Base-by-base conservation (phyloP, 2,113 vertebrate genomes). In the Catharus fuscescens region DNA sequence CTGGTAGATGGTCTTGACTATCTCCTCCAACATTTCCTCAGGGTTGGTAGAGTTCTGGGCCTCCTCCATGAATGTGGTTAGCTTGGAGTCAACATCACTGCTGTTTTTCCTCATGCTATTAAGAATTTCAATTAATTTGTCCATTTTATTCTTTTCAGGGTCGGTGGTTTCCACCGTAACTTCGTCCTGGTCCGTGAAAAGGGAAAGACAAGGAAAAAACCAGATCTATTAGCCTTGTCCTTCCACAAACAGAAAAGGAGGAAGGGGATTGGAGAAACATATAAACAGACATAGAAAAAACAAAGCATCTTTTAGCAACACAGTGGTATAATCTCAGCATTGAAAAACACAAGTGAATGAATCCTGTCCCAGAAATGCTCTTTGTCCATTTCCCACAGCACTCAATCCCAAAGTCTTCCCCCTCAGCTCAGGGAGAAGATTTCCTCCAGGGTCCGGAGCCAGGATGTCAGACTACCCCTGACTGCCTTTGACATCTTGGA, bases 21-120 rank as follows among this genome's bases (percentile, higher is more conserved):
- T 99, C 96, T 99, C 98, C 2, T 97, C 97, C 82, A 99, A 98
- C 96, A 98, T 98, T 92, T 99, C 99, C 97, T 99, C 99, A 0
- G 98, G 99, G 92, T 97, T 98, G n/a, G 99, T 98, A 0, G 98
- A 99, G 95, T 98, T 98, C 98, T 99, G 99, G 6, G 99, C 99
- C 90, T 99, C 99, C 97, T 99, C 98, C 99, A 99, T 99, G 98
- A 99, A 99, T 40, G 98, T 98, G 92, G 98, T 98, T 77, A 99
- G 98, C 96, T 99, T 99, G 92, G 97, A 90, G 45, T 99, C 99
- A 94, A 99, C 99, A 0, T 98, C 98, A 4, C 98, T 98, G 97
- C 98, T 98, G 98, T 99, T 99, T 96, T 98, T 99, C 79, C 98
- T 97, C 99, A 99, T 99, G 97, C 98, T 99, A 98, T 99, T 99